Base-by-base conservation (phyloP, 2,888 invertebrate species). In the Eupithecia insigniata region DNA sequence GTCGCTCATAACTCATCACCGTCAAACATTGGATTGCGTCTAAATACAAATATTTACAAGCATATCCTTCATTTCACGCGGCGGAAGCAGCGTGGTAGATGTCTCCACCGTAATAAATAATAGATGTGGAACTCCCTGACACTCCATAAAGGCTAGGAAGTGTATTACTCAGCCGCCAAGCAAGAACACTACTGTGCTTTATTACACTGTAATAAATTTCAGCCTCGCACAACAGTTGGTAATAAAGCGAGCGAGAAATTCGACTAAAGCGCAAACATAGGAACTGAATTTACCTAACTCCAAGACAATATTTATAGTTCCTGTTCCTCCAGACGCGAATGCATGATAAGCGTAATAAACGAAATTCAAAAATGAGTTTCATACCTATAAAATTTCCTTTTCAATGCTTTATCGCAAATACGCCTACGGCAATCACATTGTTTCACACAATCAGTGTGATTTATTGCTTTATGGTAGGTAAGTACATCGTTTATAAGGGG, bases 361-460 rank as follows among this genome's bases (percentile, higher is more conserved):
- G 18, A 18, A 28, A 28, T 10, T 16, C 18, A 34, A 22, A 67
- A 34, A 62, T 60, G 51, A 66, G 43, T 70, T 70, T 43, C 51
- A 18, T 60, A 51, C 22, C 71, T 67, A 51, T 26, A 7, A 14
- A 61, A 34, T 22, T 30, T 16, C 36, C n/a, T 66, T 60, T 22
- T 70, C 68, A 22, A 66, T 36, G 67, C 72, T 75, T 62, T 72
- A 77, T 69, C 76, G 75, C 67, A 73, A 76, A 76, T 68, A 74
- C 71, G 69, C 73, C 71, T 22, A 55, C 67, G 70, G 77, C 75
- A 80, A 80, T 79, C 80, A 78, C 72, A 71, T 68, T 72, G 77
- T 78, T 78, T 74, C 72, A 70, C 69, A 71, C 77, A 72, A 72
- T 74, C 74, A 66, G 61, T 36, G 66, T 81, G 76, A 83, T 83